Base-by-base conservation (phyloP, 2,113 vertebrate genomes). In the Micronycteris hirsuta region DNA sequence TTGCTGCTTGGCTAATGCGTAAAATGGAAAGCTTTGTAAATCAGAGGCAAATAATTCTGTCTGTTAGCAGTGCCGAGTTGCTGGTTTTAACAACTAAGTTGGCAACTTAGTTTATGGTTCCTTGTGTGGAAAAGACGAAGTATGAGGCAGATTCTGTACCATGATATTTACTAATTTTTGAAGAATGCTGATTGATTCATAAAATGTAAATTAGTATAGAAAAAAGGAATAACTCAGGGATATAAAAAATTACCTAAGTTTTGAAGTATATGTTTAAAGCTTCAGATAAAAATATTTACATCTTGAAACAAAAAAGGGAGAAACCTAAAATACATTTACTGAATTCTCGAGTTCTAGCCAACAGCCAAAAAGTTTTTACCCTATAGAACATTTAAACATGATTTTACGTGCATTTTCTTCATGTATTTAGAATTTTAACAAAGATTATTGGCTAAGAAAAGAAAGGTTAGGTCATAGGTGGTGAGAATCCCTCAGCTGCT, bases 11-110 rank as follows among this genome's bases (percentile, higher is more conserved):
- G 83, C 58, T 95, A 89, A 73, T 67, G 86, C 93, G 81, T 97
- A 92, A 96, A 97, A 98, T 81, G 87, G 93, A 96, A 97, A 98
- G 86, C 41, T 2, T 70, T 96, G 89, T 86, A 98, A 98, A 97
- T 97, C 83, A 86, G 83, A 97, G 91, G 93, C 89, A 98, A 98
- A 97, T 93, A 67, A 0, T 3, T 90, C 88, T 70, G 65, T 93
- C 96, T 56, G 28, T 49, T 36, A 88, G 86, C 73, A 97, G 49
- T 54, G 73, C 78, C 43, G 91, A 86, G 19, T 83, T 97, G 81
- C 84, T 67, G 22, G 4, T 67, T 92, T 94, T 95, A 96, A 85
- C 43, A 86, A 96, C 28, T 88, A 52, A 76, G 54, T 54, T 92
- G 47, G 9, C 54, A 91, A 81, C 36, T 97, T 91, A 85, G 19